Conservation (phyloP, 2,113 vertebrate species). For the Gracilinanus agilis region DNA sequence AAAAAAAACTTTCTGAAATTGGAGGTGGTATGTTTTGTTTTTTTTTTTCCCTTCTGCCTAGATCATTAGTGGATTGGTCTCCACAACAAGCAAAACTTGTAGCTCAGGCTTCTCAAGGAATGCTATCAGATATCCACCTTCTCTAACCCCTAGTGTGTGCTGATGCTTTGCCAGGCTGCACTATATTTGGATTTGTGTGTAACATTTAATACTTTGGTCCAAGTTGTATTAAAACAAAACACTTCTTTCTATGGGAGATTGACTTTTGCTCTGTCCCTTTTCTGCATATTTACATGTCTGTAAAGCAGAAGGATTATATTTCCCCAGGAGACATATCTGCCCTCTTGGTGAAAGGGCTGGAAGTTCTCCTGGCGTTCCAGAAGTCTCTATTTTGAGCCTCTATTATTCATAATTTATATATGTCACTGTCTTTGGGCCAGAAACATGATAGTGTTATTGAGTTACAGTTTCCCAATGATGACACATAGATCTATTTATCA, state of each 20-base stretch:
- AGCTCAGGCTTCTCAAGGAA: slow-evolving; percentile 47
- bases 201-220: slow-evolving; percentile 66
- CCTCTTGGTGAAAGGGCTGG: slow-evolving; percentile 12
- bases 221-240: slow-evolving; percentile 50
- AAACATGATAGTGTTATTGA: slow-evolving; percentile 4
- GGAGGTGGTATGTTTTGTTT: slow-evolving; percentile 39
- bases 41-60: slow-evolving; percentile 27
- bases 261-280: slow-evolving; percentile 21
- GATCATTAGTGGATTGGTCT: slow-evolving; percentile 63
- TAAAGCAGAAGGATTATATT: neutral
- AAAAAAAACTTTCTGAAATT: slow-evolving; percentile 53
- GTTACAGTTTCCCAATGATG: slow-evolving; percentile 55
- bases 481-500: slow-evolving; percentile 33
- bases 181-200: slow-evolving; percentile 69
- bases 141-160: slow-evolving; percentile 15
- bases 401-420: slow-evolving; percentile 19
- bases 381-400: neutral
- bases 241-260: slow-evolving; percentile 53
- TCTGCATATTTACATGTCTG: slow-evolving; percentile 33
- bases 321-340: slow-evolving; percentile 10
- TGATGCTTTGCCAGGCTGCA: slow-evolving; percentile 42
- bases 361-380: slow-evolving; percentile 8
- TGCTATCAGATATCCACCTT: slow-evolving; percentile 56
- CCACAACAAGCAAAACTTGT: slow-evolving; percentile 56
- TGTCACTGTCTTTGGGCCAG: neutral